Conservation (phyloP, 1,140 invertebrate species). For the Zeugodacus cucurbitae region DNA sequence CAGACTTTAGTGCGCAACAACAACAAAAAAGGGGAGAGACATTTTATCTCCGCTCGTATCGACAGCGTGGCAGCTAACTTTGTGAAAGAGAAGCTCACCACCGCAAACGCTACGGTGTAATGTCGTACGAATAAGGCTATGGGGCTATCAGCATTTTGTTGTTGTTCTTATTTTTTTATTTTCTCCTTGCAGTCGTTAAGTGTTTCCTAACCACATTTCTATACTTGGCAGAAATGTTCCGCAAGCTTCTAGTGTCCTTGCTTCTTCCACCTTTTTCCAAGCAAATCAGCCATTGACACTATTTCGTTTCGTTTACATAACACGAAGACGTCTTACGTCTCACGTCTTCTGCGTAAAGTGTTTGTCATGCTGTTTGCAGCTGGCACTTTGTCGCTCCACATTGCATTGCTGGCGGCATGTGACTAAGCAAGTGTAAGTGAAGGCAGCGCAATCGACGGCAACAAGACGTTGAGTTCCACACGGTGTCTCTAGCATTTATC, state of each 20-base stretch:
- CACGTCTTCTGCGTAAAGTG: not conserved
- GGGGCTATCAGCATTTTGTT: not conserved
- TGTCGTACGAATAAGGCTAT: not conserved
- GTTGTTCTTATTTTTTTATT: not conserved
- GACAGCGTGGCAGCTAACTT: not conserved
- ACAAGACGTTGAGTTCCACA: not conserved
- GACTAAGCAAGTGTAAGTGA: not conserved
- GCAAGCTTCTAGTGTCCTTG: not conserved
- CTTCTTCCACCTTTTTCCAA: not conserved
- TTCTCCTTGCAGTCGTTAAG: not conserved
- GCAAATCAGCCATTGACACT: not conserved
- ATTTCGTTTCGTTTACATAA: not conserved
- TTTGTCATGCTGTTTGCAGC: not conserved
- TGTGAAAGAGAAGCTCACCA: not conserved
- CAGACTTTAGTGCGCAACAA: not conserved
- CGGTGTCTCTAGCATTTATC: not conserved
- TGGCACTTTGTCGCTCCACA: not conserved
- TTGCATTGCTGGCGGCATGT: not conserved
- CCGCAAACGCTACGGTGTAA: not conserved
- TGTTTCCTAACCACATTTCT: not conserved
- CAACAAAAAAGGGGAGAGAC: not conserved
- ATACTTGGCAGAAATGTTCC: not conserved
- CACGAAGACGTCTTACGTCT: not conserved
- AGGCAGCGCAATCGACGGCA: not conserved
- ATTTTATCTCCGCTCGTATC: not conserved